Conservation (phyloP, 1,140 invertebrate species). For the Temnothorax longispinosus region DNA sequence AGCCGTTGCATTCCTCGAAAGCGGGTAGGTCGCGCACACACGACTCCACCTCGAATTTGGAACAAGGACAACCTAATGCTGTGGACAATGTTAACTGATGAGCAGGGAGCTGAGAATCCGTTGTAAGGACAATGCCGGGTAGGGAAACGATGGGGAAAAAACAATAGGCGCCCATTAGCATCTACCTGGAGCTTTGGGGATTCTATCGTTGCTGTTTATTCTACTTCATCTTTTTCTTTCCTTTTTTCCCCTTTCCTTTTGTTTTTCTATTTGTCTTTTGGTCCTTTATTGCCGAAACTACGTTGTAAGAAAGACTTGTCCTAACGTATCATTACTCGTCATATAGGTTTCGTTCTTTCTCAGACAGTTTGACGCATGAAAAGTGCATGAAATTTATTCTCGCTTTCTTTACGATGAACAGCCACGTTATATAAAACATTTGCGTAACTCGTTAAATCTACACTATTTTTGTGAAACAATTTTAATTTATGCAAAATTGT, state of each 20-base stretch:
- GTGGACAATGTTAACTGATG: conserved; percentile 76
- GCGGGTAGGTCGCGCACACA: conserved; percentile 63
- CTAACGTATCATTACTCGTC: not conserved
- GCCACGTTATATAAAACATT: not conserved
- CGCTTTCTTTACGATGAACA: not conserved
- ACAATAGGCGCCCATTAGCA: conserved; percentile 77
- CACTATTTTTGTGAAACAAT: not conserved
- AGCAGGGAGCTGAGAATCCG: conserved; percentile 49
- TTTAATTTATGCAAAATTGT: not conserved
- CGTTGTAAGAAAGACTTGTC: not conserved
- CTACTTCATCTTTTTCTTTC: conserved; percentile 25
- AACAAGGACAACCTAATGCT: conserved; percentile 75
- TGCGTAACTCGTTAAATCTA: not conserved
- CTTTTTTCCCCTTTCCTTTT: conserved; percentile 52
- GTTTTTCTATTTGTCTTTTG: conserved; percentile 17
- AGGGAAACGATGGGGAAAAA: conserved; percentile 73
- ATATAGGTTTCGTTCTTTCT: not conserved
- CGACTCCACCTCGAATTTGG: conserved; percentile 70
- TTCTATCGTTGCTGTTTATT: conserved; percentile 38
- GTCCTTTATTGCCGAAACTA: not conserved
- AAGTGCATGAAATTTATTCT: not conserved
- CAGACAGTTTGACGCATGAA: conserved; percentile 30
- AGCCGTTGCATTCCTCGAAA: conserved; percentile 60
- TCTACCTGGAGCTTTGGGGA: conserved; percentile 72
- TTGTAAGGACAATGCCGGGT: conserved; percentile 70